A percentile compares a stretch with the other conserved stretches of the same genome.
Evolutionary conservation across 2,113 vertebrate species (phyloP).

Genomic region (Ginglymostoma cirratum): DNA sequence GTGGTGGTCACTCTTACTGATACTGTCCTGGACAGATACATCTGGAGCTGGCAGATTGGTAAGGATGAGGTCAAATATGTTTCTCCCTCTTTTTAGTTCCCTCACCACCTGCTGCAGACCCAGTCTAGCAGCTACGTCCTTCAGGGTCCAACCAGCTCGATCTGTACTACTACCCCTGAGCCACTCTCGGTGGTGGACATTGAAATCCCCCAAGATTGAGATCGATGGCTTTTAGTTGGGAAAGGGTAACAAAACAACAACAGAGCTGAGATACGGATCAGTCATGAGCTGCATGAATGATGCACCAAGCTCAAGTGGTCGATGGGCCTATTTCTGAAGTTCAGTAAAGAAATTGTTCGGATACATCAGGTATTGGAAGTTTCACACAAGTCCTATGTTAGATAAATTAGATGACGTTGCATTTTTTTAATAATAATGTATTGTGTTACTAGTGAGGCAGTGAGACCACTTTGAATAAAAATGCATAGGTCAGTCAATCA

Average conservation of each 20-base stretch:
- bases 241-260: background rate
- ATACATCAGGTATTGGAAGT: background rate
- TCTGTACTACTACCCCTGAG: too few relatives aligned
- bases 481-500: background rate
- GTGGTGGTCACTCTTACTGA: too few relatives aligned
- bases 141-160: too few relatives aligned
- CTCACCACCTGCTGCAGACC: too few relatives aligned
- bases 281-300: background rate
- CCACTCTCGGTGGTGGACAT: too few relatives aligned
- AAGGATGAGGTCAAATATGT: too few relatives aligned
- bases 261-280: background rate
- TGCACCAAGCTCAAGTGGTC: background rate
- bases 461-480: background rate
- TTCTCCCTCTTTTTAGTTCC: too few relatives aligned
- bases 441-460: constrained; percentile 3
- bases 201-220: background rate
- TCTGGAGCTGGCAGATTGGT: too few relatives aligned
- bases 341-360: background rate
- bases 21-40: too few relatives aligned
- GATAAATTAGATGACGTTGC: background rate
- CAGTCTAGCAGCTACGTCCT: too few relatives aligned
- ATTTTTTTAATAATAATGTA: background rate
- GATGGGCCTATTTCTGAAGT: background rate
- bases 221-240: background rate
- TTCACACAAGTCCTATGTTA: background rate